Base-by-base conservation (phyloP, 2,797 vertebrate genomes). In the Champsocephalus esox region DNA sequence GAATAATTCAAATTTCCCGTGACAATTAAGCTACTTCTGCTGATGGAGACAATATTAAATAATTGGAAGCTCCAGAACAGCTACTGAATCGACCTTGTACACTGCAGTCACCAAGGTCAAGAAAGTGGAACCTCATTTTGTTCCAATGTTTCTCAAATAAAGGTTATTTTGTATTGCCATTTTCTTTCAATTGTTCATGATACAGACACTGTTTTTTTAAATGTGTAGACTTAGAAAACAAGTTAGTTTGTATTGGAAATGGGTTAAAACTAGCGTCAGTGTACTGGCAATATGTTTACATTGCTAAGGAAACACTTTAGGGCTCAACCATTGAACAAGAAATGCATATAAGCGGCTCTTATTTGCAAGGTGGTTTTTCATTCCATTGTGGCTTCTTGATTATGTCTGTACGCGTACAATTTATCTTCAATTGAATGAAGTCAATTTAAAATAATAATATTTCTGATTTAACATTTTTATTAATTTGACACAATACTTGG, bases 41-140 rank as follows among this genome's bases (percentile, higher is more conserved):
- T 7, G n/a, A 52, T 41, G 14, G 24, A 56, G 46, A 57, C 28
- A 12, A 10, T 41, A 9, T 6, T 10, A n/a, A 11, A 8, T 51
- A 24, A n/a, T 14, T 52, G 32, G 73, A 68, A 57, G 64, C 62
- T 50, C 5, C 12, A 1, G 34, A 60, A 54, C 12, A 28, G 45
- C 45, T 4, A 32, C 41, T 50, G 12, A 21, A 24, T 34, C 6
- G 21, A 66, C 12, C 9, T 32, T 32, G 16, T 32, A 70, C 14
- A 21, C 19, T 14, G 71, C 3, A 3, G 38, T 13, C 24, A n/a
- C 17, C 17, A 61, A 61, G 46, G 38, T 50, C 56, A 69, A 24
- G 65, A 5, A 24, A 17, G 59, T 21, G 34, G 41, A 68, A 9
- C 12, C 54, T 38, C 44, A 43, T 9, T 12, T 12, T 66, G 21